Conservation (phyloP, 2,797 vertebrate species). For the Leptatherina wallacei region DNA sequence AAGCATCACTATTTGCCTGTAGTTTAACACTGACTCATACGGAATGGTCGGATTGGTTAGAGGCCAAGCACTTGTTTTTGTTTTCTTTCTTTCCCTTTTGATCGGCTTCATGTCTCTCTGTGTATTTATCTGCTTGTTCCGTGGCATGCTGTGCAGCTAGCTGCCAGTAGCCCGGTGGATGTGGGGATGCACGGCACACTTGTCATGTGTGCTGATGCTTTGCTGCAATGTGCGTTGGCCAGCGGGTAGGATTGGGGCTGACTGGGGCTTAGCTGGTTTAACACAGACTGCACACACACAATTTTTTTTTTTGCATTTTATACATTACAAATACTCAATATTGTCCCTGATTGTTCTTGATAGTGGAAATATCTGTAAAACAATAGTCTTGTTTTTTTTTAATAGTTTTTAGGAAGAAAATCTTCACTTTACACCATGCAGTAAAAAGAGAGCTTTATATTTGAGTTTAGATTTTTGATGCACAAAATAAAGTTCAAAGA, state of each 20-base stretch:
- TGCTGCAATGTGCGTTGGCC: slow-evolving; percentile 24
- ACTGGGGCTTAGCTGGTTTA: slow-evolving; percentile 22
- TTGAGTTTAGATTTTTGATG: neutral
- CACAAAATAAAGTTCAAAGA: neutral
- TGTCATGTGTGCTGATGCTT: slow-evolving; percentile 49
- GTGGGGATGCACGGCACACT: slow-evolving; percentile 24
- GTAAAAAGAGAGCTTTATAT: no score
- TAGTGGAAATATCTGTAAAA: no score
- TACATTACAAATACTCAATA: slow-evolving; percentile 5
- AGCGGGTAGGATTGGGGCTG: slow-evolving; percentile 23
- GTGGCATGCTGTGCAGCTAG: slow-evolving; percentile 18
- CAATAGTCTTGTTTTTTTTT: no score
- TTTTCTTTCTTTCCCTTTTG: neutral
- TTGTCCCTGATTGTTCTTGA: neutral
- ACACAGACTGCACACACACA: slow-evolving; percentile 18
- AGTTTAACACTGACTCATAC: slow-evolving; percentile 20
- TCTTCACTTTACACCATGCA: neutral
- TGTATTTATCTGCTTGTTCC: slow-evolving; percentile 11
- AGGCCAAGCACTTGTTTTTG: slow-evolving; percentile 18
- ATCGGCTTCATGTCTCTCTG: slow-evolving; percentile 7
- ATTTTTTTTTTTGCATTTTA: neutral
- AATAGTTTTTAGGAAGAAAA: neutral
- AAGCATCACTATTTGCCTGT: neutral
- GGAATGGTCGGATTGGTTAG: slow-evolving; percentile 10
- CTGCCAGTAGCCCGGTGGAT: slow-evolving; percentile 30